Conservation (phyloP, 2,113 vertebrate genomes). For the Antidorcas marsupialis region DNA sequence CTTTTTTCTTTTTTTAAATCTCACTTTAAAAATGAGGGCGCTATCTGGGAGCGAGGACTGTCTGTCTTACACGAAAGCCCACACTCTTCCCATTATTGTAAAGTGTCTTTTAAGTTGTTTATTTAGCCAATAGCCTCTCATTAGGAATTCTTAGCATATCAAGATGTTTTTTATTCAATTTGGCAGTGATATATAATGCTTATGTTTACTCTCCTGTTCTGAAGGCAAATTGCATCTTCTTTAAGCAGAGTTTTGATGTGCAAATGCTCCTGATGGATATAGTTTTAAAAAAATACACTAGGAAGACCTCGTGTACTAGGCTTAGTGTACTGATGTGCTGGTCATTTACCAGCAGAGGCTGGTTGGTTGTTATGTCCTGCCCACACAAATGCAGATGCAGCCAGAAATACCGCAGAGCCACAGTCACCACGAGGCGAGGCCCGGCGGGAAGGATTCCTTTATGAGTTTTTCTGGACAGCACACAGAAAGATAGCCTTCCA, state of each 20-base stretch:
- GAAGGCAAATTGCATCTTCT: neutral
- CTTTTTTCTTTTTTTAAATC: neutral
- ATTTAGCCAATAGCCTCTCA: neutral
- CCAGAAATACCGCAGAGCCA: rapidly evolving
- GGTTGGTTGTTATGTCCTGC: neutral
- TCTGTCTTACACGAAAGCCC: neutral
- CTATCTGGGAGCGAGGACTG: neutral
- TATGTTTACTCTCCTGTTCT: neutral
- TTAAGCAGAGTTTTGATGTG: neutral
- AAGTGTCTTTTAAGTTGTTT: neutral
- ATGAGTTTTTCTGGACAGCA: neutral
- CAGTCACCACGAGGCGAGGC: rapidly evolving
- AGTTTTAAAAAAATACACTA: neutral
- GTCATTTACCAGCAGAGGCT: neutral
- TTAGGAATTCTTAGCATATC: neutral
- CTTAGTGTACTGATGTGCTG: neutral
- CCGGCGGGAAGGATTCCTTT: neutral
- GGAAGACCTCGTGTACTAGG: neutral
- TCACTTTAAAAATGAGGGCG: neutral
- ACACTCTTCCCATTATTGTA: rapidly evolving
- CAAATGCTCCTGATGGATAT: neutral
- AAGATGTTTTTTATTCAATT: neutral
- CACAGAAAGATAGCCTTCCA: no score
- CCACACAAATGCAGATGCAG: neutral
- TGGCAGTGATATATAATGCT: neutral